Conservation (phyloP, 2,113 vertebrate species). For the Phaetusa simplex region DNA sequence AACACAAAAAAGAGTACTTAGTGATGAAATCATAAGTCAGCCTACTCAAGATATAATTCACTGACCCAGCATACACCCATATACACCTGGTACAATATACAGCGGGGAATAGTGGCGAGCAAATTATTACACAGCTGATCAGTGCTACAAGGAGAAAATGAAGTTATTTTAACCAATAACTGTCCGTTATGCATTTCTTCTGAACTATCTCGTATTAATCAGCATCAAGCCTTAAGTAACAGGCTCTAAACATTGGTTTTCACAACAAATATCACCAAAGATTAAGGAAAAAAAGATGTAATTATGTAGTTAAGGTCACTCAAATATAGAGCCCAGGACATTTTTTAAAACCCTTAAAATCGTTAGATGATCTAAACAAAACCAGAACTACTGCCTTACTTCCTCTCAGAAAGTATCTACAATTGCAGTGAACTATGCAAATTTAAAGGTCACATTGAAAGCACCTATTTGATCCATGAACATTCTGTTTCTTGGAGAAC, state of each 20-base stretch:
- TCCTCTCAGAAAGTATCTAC: neutral
- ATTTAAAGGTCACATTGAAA: neutral
- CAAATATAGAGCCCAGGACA: neutral
- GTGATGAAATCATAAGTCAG: neutral
- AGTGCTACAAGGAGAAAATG: neutral
- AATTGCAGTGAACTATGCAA: accelerated
- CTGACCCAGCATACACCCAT: neutral
- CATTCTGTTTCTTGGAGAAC: neutral
- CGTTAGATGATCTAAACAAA: neutral
- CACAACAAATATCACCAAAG: neutral
- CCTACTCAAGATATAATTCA: neutral
- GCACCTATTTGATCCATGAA: neutral
- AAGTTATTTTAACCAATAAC: neutral
- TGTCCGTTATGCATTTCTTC: neutral
- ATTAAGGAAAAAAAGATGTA: neutral
- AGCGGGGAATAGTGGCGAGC: neutral
- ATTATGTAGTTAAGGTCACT: neutral
- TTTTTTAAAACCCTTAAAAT: neutral
- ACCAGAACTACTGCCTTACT: neutral
- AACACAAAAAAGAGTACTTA: neutral
- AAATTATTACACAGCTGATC: neutral
- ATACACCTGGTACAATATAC: neutral
- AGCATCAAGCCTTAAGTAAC: neutral
- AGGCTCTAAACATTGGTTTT: neutral
- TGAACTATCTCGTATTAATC: neutral